These are phyloP conservation scores for Subacronicta megacephala DNA, from an alignment of 2,888 invertebrate genomes.

Conservation along the genomic window DNA sequence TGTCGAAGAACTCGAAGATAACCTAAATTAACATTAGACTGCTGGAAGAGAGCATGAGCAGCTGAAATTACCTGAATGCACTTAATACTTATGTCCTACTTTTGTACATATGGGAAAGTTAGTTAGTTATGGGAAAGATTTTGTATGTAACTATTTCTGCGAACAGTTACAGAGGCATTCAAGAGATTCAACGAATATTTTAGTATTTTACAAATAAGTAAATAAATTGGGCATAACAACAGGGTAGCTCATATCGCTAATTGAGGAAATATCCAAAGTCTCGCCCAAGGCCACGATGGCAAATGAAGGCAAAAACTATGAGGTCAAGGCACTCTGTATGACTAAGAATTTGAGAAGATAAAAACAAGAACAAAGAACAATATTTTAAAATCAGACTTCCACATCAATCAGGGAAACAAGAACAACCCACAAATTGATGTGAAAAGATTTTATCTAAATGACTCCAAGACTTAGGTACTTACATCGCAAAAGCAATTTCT, in stretches of 20 bases:
- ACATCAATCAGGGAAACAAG: conserved; percentile 57
- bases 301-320: conserved; percentile 80
- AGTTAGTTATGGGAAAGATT: no score
- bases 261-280: conserved; percentile 80
- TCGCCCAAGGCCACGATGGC: conserved; percentile 76
- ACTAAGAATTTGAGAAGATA: conserved; percentile 71
- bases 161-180: not conserved
- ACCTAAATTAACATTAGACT: no score
- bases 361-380: conserved; percentile 77
- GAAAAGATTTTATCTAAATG: conserved; percentile 51
- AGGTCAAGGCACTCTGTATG: conserved; percentile 79
- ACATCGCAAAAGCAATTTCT: conserved; percentile 47
- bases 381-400: conserved; percentile 56
- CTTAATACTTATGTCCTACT: no score
- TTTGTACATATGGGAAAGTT: no score
- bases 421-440: conserved; percentile 46
- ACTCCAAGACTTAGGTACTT: conserved; percentile 22
- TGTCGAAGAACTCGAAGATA: no score
- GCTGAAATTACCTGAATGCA: no score
- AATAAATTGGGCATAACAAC: conserved; percentile 43
- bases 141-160: not conserved
- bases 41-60: no score
- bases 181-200: conserved; percentile 23
- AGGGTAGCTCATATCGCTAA: conserved; percentile 69
- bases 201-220: conserved; percentile 29